Evolutionary conservation across 64 coral and sea anemone species (phyloP).

Genomic region (Actinia tenebrosa): DNA sequence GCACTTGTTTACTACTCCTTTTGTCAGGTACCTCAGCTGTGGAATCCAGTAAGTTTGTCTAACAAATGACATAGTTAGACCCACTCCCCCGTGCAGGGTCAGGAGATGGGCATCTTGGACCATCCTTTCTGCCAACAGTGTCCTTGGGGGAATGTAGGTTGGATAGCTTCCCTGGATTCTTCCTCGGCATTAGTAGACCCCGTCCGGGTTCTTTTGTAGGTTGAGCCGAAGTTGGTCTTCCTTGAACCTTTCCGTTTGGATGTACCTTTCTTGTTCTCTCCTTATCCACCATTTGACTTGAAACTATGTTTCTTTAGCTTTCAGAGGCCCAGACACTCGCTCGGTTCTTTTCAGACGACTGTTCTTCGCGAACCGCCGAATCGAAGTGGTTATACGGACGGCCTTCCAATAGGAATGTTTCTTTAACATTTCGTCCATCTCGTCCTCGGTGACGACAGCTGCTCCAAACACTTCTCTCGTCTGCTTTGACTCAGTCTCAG

Average conservation of each 20-base stretch:
- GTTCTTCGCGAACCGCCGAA: constrained; percentile 23
- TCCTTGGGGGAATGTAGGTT: constrained; percentile 4
- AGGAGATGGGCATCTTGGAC: constrained; percentile 22
- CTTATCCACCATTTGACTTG: constrained; percentile 28
- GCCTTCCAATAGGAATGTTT: constrained; percentile 35
- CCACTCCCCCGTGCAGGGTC: constrained; percentile 42
- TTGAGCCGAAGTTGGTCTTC: constrained; percentile 30
- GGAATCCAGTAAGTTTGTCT: constrained; percentile 16
- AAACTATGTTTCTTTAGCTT: constrained; percentile 27
- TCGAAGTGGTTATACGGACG: constrained; percentile 39
- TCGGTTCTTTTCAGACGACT: not conserved
- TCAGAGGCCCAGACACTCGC: constrained; percentile 13
- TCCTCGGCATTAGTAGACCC: not conserved
- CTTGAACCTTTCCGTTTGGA: constrained; percentile 11
- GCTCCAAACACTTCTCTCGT: constrained; percentile 24
- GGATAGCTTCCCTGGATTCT: constrained; percentile 37
- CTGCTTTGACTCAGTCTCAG: constrained; percentile 17
- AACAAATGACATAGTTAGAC: not conserved
- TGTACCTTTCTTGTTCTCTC: constrained; percentile 8
- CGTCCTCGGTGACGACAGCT: constrained; percentile 15
- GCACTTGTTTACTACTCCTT: constrained; percentile 19
- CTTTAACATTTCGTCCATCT: constrained; percentile 10
- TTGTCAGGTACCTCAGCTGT: constrained; percentile 37
- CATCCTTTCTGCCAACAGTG: constrained; percentile 23
- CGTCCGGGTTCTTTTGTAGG: not conserved